Evolutionary conservation across 1,140 invertebrate species (phyloP).

Genomic region (Apis mellifera): DNA sequence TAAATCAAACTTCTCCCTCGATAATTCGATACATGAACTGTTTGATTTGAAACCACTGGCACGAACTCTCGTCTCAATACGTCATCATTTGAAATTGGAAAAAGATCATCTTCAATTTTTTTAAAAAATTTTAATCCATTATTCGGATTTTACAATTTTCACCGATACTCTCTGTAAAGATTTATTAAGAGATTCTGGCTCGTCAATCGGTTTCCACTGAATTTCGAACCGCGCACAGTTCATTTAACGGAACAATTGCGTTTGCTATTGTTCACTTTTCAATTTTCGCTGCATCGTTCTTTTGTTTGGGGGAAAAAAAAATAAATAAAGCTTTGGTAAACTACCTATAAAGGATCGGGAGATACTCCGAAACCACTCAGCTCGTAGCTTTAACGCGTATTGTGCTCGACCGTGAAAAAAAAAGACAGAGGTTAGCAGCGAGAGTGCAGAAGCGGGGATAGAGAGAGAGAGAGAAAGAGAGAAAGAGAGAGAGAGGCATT

Average conservation of each 20-base stretch:
- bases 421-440: slow-evolving; percentile 19
- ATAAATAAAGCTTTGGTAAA: slow-evolving; percentile 66
- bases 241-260: not conserved
- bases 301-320: slow-evolving; percentile 66
- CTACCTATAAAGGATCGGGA: slow-evolving; percentile 56
- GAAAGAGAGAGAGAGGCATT: not conserved
- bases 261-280: not conserved
- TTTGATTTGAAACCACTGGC: not conserved
- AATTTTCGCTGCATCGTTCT: not conserved
- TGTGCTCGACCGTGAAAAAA: slow-evolving; percentile 42
- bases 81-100: not conserved
- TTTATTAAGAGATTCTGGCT: not conserved
- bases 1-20: not conserved
- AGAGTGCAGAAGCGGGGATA: not conserved
- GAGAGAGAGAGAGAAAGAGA: not conserved
- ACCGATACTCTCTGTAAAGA: not conserved
- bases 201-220: not conserved
- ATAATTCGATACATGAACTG: slow-evolving; percentile 15
- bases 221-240: too few species aligned
- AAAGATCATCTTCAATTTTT: too few species aligned
- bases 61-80: slow-evolving; percentile 7
- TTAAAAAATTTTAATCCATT: too few species aligned
- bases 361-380: slow-evolving; percentile 63
- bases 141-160: not conserved
- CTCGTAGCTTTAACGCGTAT: slow-evolving; percentile 58